Percentiles rank a stretch among this genome's conserved stretches.
These are phyloP conservation scores for Elysia crispata DNA, from an alignment of 2,888 invertebrate genomes.

Conservation along the genomic window DNA sequence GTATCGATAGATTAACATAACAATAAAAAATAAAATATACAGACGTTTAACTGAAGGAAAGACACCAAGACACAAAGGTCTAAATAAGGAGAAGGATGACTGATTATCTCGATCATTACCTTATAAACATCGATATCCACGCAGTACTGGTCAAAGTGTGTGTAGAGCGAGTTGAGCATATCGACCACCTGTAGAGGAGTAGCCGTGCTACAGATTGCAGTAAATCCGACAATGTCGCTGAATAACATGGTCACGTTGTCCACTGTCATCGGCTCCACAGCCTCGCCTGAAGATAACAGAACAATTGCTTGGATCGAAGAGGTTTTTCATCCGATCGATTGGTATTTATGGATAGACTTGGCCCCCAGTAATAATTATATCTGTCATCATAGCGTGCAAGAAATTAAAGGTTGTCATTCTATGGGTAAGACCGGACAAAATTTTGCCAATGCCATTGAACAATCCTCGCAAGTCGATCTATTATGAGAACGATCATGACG, in stretches of 20 bases:
- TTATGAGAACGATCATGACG: too few relatives aligned
- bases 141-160: conserved; percentile 94
- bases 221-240: conserved; percentile 97
- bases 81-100: neutral
- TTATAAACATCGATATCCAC: conserved; percentile 96
- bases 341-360: neutral
- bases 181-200: conserved; percentile 90
- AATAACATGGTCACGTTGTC: conserved; percentile 96
- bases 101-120: conserved; percentile 79
- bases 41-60: too few relatives aligned
- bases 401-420: too few relatives aligned
- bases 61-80: too few relatives aligned
- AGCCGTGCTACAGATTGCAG: conserved; percentile 95
- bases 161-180: conserved; percentile 95
- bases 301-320: neutral
- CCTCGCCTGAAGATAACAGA: conserved; percentile 78
- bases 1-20: too few relatives aligned
- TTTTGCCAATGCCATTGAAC: too few relatives aligned
- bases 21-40: too few relatives aligned
- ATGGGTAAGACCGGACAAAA: too few relatives aligned
- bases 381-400: too few relatives aligned
- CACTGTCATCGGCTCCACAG: conserved; percentile 94
- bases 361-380: too few relatives aligned
- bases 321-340: neutral
- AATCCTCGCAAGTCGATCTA: too few relatives aligned